Evolutionary conservation across 1,140 invertebrate genomes (phyloP).

Genomic region (Caerostris darwini): DNA sequence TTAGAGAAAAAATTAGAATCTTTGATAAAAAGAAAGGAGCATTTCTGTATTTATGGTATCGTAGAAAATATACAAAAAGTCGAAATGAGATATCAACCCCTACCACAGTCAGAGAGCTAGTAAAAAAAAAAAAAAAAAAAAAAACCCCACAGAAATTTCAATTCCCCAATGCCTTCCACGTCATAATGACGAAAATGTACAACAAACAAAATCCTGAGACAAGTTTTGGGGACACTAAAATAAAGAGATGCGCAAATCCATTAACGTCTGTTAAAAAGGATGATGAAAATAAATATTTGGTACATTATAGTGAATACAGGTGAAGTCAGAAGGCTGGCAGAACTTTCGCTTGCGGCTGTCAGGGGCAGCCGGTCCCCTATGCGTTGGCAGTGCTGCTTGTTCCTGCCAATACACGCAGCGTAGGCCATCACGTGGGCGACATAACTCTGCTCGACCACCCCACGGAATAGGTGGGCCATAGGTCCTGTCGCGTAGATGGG

Average conservation of each 20-base stretch:
- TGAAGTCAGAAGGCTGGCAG: not conserved
- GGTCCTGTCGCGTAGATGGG: constrained; percentile 86
- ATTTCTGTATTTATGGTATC: too few species aligned
- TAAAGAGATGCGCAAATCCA: not conserved
- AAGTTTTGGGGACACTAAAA: not conserved
- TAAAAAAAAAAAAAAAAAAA: not conserved
- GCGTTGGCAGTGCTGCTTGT: constrained; percentile 76
- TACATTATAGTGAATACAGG: not conserved
- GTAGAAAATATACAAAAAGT: too few species aligned
- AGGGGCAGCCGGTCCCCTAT: constrained; percentile 62
- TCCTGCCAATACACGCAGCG: constrained; percentile 82
- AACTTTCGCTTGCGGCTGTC: not conserved
- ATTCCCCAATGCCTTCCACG: not conserved
- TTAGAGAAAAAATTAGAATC: too few species aligned
- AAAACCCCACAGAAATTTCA: not conserved
- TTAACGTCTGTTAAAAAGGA: not conserved
- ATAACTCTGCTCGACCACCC: constrained; percentile 95
- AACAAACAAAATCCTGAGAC: not conserved
- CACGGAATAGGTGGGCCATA: constrained; percentile 92
- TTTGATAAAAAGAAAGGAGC: too few species aligned
- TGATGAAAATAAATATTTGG: not conserved
- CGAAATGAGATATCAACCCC: too few species aligned
- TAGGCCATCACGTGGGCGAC: constrained; percentile 91
- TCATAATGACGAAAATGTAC: not conserved
- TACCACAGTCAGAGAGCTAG: not conserved